phyloP scores from a whole-genome alignment of 1,140 invertebrate species.

The Drosophila carrolli region DNA sequence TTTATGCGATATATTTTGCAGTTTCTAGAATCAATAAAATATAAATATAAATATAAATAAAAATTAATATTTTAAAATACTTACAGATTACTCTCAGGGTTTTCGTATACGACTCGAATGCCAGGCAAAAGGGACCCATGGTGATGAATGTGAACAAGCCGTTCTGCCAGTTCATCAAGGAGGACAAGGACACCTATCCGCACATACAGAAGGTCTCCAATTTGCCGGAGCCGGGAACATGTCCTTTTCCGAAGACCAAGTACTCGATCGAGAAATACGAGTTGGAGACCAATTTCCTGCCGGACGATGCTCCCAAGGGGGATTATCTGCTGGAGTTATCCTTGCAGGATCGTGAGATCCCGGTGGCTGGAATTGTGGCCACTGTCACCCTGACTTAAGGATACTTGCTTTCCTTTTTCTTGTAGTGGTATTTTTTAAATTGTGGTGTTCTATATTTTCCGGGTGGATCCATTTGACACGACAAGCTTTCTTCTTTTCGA shows the following conservation, averaged over 20 bases:
- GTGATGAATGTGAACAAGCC: conserved; percentile 66
- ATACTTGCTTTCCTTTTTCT: background rate
- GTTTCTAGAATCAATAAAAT: no score
- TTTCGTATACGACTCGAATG: conserved; percentile 40
- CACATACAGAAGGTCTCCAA: conserved; percentile 48
- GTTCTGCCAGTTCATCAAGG: conserved; percentile 68
- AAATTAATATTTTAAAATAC: background rate
- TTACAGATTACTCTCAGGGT: conserved; percentile 52
- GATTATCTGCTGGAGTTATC: conserved; percentile 56
- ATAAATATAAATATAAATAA: no score
- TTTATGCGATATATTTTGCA: no score
- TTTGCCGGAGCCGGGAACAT: conserved; percentile 54
- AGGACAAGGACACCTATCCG: conserved; percentile 69
- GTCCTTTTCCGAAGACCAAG: conserved; percentile 63
- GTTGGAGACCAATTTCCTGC: conserved; percentile 66
- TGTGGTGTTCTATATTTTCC: conserved; percentile 12
- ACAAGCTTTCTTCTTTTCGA: conserved; percentile 43
- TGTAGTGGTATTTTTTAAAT: conserved; percentile 8
- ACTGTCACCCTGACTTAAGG: conserved; percentile 56
- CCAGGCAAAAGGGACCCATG: conserved; percentile 47
- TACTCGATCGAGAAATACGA: conserved; percentile 68
- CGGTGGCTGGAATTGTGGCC: conserved; percentile 47
- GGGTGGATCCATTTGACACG: conserved; percentile 64
- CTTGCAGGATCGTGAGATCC: conserved; percentile 39
- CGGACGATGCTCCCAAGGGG: conserved; percentile 62